Evolutionary conservation across 2,888 invertebrate species (phyloP), one percentile per base, ranked within the genome.

Genomic region (Campopleginae sp.): DNA sequence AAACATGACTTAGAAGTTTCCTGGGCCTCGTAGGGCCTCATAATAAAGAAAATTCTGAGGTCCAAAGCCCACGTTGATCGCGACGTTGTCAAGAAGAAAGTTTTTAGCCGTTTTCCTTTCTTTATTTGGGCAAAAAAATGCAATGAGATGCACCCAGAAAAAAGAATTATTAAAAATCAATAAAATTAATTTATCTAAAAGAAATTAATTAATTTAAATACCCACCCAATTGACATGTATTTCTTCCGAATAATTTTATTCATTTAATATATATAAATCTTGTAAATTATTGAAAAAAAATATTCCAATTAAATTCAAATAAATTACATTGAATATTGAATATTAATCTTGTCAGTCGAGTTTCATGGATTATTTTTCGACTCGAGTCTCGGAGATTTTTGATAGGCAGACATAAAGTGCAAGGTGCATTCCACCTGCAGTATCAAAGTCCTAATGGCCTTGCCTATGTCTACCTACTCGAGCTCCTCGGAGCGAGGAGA

Each of bases 361-460:
- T n/a, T 2, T 46, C 17, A 12, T 12, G 54, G 54, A 27, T 54
- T 54, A 23, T 54, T 27, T 0, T 54, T 23, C 8, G 23, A 12
- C 12, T 27, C 3, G 12, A 12, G 23, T 54, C 23, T 3, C 3
- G 23, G 2, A 23, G 23, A 23, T 54, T 54, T 23, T 23, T 23
- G 54, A 54, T 54, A 54, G 54, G 27, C 54, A 23, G 14, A 54
- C 54, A 23, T n/a, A n/a, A n/a, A 54, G 54, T 27, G 27, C 27
- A 58, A 58, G 58, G 58, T 58, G 27, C 27, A 58, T 58, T 58
- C 14, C 27, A 58, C 58, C 58, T 58, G 58, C n/a, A 58, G 27
- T 58, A 10, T 58, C 27, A 5, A 14, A 3, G 58, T 58, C 58
- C 58, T 58, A 58, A 58, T 58, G 58, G 27, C 27, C 58, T 23